These are phyloP conservation scores for Cylas formicarius DNA, from an alignment of 1,140 invertebrate species.

Conservation along the genomic window DNA sequence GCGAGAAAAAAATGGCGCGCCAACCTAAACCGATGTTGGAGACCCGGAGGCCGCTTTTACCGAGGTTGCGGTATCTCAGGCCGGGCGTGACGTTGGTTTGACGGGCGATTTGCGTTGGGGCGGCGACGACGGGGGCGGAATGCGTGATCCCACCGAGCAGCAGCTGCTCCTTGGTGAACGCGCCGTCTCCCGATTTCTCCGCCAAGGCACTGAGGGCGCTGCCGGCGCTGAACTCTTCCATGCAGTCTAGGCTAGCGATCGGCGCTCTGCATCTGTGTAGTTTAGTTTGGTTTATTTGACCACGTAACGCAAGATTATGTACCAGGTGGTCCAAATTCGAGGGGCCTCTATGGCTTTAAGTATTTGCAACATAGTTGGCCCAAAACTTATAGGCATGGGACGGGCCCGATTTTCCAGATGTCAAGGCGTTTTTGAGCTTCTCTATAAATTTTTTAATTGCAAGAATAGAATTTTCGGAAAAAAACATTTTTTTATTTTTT, in stretches of 20 bases:
- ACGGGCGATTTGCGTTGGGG: conserved; percentile 41
- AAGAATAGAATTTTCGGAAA: no score
- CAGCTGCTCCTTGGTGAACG: conserved; percentile 40
- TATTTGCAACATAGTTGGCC: no score
- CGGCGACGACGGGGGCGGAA: conserved; percentile 36
- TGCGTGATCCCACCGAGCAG: conserved; percentile 42
- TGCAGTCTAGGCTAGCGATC: conserved; percentile 84
- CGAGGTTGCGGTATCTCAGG: conserved; percentile 81
- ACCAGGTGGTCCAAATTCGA: no score
- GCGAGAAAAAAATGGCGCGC: conserved; percentile 19
- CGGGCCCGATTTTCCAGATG: no score
- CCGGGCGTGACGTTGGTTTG: conserved; percentile 63
- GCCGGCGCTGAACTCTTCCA: conserved; percentile 79
- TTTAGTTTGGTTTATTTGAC: no score
- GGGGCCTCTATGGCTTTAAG: no score
- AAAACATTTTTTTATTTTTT: no score
- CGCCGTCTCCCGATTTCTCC: conserved; percentile 42
- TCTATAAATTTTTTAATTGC: no score
- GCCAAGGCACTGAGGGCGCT: conserved; percentile 42
- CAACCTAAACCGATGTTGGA: conserved; percentile 83
- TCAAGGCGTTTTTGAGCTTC: no score
- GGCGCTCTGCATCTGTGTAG: conserved; percentile 79
- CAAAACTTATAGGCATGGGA: no score
- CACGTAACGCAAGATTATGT: no score
- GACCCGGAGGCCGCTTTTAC: conserved; percentile 85